A percentile compares a stretch with the other conserved stretches of the same genome.
phyloP scores from a whole-genome alignment of 1,140 invertebrate genomes.

The Ectropis grisescens region DNA sequence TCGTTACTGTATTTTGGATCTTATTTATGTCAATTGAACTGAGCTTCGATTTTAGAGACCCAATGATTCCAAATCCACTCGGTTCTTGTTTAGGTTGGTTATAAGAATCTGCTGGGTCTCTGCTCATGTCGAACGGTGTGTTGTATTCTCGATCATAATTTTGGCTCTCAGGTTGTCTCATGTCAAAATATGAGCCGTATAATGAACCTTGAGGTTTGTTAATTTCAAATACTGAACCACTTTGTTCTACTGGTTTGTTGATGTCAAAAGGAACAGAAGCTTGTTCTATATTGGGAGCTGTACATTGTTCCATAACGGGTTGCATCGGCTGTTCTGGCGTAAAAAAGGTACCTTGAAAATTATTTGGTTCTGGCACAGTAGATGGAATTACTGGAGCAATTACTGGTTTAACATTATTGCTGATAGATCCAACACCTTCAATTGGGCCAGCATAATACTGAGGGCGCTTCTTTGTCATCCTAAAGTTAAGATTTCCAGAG shows the following conservation, averaged over 20 bases:
- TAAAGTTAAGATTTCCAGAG: slow-evolving; percentile 36
- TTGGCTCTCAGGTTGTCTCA: slow-evolving; percentile 11
- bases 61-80: slow-evolving; percentile 49
- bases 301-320: background rate
- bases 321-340: slow-evolving; percentile 18
- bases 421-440: slow-evolving; percentile 47
- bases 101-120: slow-evolving; percentile 32
- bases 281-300: slow-evolving; percentile 4
- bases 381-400: slow-evolving; percentile 18
- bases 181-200: slow-evolving; percentile 14
- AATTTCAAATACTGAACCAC: background rate
- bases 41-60: slow-evolving; percentile 57
- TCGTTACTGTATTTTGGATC: slow-evolving; percentile 59
- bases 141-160: slow-evolving; percentile 17
- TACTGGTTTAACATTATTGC: slow-evolving; percentile 46
- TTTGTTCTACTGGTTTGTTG: slow-evolving; percentile 9
- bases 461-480: slow-evolving; percentile 54
- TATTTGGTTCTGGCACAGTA: slow-evolving; percentile 10
- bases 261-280: slow-evolving; percentile 21
- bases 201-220: too few species aligned
- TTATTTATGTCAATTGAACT: slow-evolving; percentile 57
- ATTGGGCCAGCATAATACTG: slow-evolving; percentile 66
- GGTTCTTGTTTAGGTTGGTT: slow-evolving; percentile 28
- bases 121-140: slow-evolving; percentile 49
- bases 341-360: slow-evolving; percentile 39